A percentile compares a stretch with the other conserved stretches of the same genome.
Evolutionary conservation across 2,888 invertebrate species (phyloP).

Genomic region (Ornithoptera alexandrae): DNA sequence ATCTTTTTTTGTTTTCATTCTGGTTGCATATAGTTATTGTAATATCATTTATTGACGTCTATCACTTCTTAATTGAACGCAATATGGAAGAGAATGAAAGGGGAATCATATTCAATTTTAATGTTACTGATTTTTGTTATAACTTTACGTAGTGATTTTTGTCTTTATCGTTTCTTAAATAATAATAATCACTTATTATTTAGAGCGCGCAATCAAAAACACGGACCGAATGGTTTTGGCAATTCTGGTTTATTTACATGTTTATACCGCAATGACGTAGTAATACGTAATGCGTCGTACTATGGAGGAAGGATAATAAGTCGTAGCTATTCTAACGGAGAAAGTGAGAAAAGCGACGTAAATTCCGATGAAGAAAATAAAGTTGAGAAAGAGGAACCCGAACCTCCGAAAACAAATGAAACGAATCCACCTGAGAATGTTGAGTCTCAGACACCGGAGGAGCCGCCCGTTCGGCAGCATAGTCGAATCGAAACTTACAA

Average conservation of each 20-base stretch:
- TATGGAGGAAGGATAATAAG: background rate
- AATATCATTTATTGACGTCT: no score
- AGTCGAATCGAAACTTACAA: conserved; percentile 52
- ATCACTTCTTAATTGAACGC: no score
- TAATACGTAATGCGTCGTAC: no score
- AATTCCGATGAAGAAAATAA: conserved; percentile 4
- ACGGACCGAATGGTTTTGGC: no score
- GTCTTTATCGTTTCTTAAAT: background rate
- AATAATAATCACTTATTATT: no score
- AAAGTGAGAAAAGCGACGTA: background rate
- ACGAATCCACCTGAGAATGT: conserved; percentile 1
- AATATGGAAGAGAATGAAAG: conserved; percentile 2
- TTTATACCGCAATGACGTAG: no score
- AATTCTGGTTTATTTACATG: no score
- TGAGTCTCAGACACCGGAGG: conserved; percentile 26
- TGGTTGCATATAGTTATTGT: no score
- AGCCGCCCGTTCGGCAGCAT: conserved; percentile 27
- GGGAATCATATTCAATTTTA: background rate
- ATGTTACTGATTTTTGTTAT: background rate
- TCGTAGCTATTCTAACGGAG: conserved; percentile 13
- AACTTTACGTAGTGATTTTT: background rate
- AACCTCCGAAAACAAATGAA: conserved; percentile 9
- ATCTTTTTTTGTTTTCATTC: no score
- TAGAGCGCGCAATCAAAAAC: no score
- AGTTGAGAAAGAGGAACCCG: conserved; percentile 11